phyloP scores from a whole-genome alignment of 1,140 invertebrate species.

The Lasioglossum baleicum region DNA sequence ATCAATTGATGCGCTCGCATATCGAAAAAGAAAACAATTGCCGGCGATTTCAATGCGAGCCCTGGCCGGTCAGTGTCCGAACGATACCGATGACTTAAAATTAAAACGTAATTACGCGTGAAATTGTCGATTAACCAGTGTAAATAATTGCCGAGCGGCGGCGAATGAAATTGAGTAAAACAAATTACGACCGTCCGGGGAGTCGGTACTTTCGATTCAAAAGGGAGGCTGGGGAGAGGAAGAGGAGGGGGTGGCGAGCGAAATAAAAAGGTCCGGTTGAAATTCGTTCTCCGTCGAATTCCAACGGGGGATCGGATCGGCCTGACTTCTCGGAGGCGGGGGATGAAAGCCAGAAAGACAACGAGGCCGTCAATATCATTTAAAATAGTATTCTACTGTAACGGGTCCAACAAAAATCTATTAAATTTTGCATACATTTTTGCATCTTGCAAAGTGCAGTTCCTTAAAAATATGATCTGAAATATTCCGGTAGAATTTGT shows the following conservation, averaged over 20 bases:
- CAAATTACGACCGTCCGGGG: conserved; percentile 20
- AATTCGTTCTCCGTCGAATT: conserved; percentile 27
- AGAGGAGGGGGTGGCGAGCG: too few species aligned
- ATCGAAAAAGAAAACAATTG: too few species aligned
- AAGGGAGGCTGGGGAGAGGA: neutral
- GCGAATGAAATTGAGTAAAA: conserved; percentile 36
- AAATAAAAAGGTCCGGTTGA: conserved; percentile 4
- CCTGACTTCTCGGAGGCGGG: neutral
- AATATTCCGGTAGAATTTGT: too few species aligned
- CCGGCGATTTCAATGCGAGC: too few species aligned
- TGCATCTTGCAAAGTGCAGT: too few species aligned
- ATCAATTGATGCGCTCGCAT: too few species aligned
- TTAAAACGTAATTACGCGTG: conserved; percentile 40
- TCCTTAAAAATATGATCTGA: too few species aligned
- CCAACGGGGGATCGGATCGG: neutral
- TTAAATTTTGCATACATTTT: too few species aligned
- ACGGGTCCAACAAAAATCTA: too few species aligned
- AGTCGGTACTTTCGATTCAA: neutral
- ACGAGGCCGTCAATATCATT: conserved; percentile 39
- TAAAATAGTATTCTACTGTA: neutral
- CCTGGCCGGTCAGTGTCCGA: neutral
- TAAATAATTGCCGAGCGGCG: conserved; percentile 40
- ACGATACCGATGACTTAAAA: conserved; percentile 21
- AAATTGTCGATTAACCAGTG: conserved; percentile 40
- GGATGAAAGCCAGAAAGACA: too few species aligned